Base-by-base conservation (phyloP, 53 echinoderm and acorn worm genomes). In the Patiria pectinifera region DNA sequence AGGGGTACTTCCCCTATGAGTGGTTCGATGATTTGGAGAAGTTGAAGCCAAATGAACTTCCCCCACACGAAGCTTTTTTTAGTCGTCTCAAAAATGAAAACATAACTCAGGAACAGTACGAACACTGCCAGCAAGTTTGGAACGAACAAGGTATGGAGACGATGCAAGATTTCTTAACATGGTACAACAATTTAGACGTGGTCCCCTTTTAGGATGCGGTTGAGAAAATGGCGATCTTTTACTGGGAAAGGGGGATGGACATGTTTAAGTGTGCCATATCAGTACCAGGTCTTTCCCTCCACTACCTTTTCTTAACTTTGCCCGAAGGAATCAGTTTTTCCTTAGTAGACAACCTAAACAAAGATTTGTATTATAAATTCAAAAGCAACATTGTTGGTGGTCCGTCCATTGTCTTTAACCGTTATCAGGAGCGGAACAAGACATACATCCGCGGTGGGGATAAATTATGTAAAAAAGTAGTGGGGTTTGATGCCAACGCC, bases 181-280 rank as follows among this genome's bases (percentile, higher is more conserved):
- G 87, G 71, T 24, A 72, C 74, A 87, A 87, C 45, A 87, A 87
- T 26, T 11, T 62, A 26, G 91, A 70, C 48, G 83, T 83, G 11
- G 47, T 10, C 15, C 91, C 91, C 4, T 91, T 91, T 82, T 18
- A 71, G 26, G 91, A 91, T 21, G 80, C 91, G 5, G 48, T 91
- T 6, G 48, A 82, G 49, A 91, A 80, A 18, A 83, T 78, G 53
- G 19, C 6, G 11, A 15, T 4, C 13, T 92, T 92, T 84, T 92
- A 92, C 44, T 4, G 15, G 58, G 84, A 71, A 25, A n/a, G 92
- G 9, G 15, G 45, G 9, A 92, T 92, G 48, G 92, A 92, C 25
- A 69, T 83, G 59, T 75, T 92, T 45, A 92, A 92, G 48, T 70
- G 47, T 26, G 83, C 61, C n/a, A 83, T 92, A 8, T 92, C 92